These are phyloP conservation scores for Sebastes hopkinsi DNA, from an alignment of 2,797 vertebrate genomes.

Conservation along the genomic window DNA sequence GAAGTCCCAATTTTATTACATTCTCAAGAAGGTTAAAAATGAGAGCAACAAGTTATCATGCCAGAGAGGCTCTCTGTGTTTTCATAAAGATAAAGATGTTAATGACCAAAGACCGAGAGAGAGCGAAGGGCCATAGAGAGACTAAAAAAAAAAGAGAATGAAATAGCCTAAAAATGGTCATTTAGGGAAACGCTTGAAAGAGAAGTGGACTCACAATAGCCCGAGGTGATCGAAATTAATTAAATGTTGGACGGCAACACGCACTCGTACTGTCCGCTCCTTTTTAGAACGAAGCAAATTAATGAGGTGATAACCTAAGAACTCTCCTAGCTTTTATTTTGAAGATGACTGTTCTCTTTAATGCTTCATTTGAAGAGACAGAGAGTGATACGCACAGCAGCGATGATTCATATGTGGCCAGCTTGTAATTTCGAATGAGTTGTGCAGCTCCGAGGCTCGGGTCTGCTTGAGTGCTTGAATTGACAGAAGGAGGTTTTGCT, in stretches of 20 bases:
- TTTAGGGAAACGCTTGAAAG: conserved; percentile 47
- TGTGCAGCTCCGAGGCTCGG: background rate
- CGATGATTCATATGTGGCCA: conserved; percentile 2
- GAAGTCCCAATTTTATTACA: conserved; percentile 16
- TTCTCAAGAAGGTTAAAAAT: conserved; percentile 36
- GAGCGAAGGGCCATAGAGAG: conserved; percentile 4
- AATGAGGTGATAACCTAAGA: conserved; percentile 60
- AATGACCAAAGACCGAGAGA: conserved; percentile 41
- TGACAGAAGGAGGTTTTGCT: background rate
- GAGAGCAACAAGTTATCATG: conserved; percentile 42
- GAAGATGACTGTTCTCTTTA: conserved; percentile 33
- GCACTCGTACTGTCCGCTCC: conserved; percentile 16
- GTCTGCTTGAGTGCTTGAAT: background rate
- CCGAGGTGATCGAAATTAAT: conserved; percentile 63
- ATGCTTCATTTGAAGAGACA: conserved; percentile 25
- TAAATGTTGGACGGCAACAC: conserved; percentile 40
- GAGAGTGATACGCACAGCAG: conserved; percentile 18
- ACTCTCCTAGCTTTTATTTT: conserved; percentile 48
- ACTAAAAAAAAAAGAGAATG: conserved; percentile 24
- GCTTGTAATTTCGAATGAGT: conserved; percentile 20
- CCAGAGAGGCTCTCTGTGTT: conserved; percentile 32
- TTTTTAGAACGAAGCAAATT: conserved; percentile 37
- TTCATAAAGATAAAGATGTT: conserved; percentile 54
- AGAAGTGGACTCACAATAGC: conserved; percentile 45
- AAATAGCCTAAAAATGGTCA: conserved; percentile 46